Conservation (phyloP, 92 coral and sea anemone genomes). For the Porites cylindrica region DNA sequence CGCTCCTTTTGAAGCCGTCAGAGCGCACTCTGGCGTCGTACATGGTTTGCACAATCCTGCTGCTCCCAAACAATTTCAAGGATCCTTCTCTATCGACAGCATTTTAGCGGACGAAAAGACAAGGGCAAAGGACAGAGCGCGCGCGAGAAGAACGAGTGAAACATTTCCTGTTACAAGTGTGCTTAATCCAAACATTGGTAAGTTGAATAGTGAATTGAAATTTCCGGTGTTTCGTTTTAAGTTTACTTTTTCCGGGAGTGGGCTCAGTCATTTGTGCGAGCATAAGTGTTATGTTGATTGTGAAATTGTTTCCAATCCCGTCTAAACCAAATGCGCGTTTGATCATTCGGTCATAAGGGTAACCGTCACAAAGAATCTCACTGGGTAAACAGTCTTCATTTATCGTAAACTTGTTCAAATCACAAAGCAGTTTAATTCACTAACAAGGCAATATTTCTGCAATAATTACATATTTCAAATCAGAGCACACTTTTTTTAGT, state of each 20-base stretch:
- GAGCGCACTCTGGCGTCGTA: conserved; percentile 4
- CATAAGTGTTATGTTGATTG: neutral
- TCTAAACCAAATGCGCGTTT: neutral
- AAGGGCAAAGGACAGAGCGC: conserved; percentile 6
- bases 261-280: neutral
- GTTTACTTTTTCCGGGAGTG: neutral
- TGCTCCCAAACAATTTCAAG: conserved; percentile 79
- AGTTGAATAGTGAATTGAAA: conserved; percentile 30
- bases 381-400: conserved; percentile 17
- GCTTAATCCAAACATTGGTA: conserved; percentile 47
- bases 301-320: neutral
- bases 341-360: neutral
- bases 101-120: conserved; percentile 76
- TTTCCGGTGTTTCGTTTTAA: conserved; percentile 35
- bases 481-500: neutral
- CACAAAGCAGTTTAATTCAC: conserved; percentile 23
- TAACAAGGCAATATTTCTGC: conserved; percentile 7
- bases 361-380: neutral
- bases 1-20: conserved; percentile 24
- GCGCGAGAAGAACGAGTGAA: conserved; percentile 35
- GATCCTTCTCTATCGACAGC: conserved; percentile 98
- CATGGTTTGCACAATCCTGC: conserved; percentile 10
- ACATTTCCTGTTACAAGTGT: conserved; percentile 49
- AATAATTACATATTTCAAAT: conserved; percentile 4
- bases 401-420: conserved; percentile 33